phyloP scores from a whole-genome alignment of 1,140 invertebrate genomes.

The Hyles vespertilio region DNA sequence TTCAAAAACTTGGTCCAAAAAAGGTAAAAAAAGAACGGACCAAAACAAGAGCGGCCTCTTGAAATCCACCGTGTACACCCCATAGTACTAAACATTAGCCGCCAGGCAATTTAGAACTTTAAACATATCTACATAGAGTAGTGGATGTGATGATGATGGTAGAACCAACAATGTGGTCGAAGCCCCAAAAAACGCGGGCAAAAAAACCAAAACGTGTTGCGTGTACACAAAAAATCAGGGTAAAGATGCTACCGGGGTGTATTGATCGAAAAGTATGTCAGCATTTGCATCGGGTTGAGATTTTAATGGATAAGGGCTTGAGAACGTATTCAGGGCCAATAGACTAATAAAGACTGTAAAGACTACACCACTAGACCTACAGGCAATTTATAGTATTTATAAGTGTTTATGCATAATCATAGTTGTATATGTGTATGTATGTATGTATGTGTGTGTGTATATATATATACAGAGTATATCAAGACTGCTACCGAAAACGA shows the following conservation, averaged over 20 bases:
- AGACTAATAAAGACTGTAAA: too few species aligned
- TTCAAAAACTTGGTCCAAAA: slow-evolving; percentile 10
- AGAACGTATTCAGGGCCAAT: too few species aligned
- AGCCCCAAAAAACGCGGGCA: not conserved
- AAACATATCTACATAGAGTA: not conserved
- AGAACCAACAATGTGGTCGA: not conserved
- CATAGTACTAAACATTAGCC: too few species aligned
- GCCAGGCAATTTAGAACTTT: not conserved
- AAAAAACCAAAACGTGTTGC: slow-evolving; percentile 2
- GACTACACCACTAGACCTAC: too few species aligned
- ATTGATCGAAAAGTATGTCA: not conserved
- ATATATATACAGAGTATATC: too few species aligned
- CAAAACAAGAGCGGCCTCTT: slow-evolving; percentile 14
- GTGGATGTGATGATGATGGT: not conserved
- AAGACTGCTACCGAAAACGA: too few species aligned
- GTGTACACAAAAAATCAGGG: slow-evolving; percentile 3
- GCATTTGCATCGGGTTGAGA: too few species aligned
- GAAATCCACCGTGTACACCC: slow-evolving; percentile 3
- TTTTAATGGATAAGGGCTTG: too few species aligned
- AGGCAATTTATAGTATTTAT: too few species aligned
- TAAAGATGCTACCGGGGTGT: not conserved
- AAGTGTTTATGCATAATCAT: too few species aligned
- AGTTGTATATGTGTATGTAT: too few species aligned
- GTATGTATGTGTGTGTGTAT: too few species aligned
- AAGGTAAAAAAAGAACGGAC: slow-evolving; percentile 10